Evolutionary conservation across 2,113 vertebrate species (phyloP).

Genomic region (Serinus canaria): DNA sequence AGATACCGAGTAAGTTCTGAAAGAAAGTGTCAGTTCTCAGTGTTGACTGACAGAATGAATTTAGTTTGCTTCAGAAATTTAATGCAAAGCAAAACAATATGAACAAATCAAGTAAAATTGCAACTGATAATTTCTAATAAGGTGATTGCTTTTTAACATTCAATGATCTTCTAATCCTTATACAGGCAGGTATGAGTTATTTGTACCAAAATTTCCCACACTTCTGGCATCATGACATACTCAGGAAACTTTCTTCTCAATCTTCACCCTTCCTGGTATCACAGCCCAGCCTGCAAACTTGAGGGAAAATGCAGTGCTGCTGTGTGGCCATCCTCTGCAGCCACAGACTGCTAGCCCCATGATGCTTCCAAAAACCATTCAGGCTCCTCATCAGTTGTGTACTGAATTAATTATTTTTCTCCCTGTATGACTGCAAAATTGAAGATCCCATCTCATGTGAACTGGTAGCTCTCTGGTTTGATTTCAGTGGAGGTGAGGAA

Average conservation of each 20-base stretch:
- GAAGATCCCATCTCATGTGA: not conserved
- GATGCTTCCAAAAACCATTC: not conserved
- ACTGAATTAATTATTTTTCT: not conserved
- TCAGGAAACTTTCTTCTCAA: not conserved
- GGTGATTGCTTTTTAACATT: not conserved
- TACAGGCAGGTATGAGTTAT: not conserved
- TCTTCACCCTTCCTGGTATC: too few relatives aligned
- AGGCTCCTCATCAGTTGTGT: not conserved
- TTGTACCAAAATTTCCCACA: not conserved
- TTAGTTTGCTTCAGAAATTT: not conserved
- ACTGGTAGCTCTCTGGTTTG: not conserved
- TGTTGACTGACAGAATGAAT: not conserved
- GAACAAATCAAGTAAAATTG: not conserved
- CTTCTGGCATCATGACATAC: not conserved
- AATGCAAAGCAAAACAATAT: not conserved
- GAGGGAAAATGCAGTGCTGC: not conserved
- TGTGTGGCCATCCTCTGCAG: not conserved
- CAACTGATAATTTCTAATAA: not conserved
- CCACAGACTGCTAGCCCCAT: accelerated
- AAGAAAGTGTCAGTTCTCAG: not conserved
- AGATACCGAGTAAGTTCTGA: not conserved
- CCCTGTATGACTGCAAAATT: not conserved
- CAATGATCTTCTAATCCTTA: not conserved
- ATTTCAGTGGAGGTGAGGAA: not conserved
- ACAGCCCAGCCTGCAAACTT: not conserved